These are phyloP conservation scores for Hypomecis atomaria DNA, from an alignment of 2,888 invertebrate genomes.

Conservation along the genomic window DNA sequence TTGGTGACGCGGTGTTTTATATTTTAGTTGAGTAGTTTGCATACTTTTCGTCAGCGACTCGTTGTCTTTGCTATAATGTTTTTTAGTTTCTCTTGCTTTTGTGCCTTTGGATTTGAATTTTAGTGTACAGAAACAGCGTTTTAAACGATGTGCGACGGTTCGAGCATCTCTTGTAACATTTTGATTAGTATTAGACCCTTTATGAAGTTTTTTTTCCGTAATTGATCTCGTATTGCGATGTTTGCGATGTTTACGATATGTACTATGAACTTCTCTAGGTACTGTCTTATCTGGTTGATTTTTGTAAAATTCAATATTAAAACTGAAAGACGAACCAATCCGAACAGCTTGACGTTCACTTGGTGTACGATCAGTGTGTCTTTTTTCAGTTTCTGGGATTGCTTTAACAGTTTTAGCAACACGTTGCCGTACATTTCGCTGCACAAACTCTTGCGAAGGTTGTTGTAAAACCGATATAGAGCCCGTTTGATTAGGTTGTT, in stretches of 20 bases:
- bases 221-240: not conserved
- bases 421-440: slow-evolving; percentile 1
- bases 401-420: not conserved
- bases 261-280: not conserved
- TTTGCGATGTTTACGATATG: slow-evolving; percentile 6
- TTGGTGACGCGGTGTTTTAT: not conserved
- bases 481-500: not conserved
- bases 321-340: slow-evolving; percentile 18
- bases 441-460: not conserved
- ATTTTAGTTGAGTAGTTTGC: slow-evolving; percentile 23
- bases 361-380: not conserved
- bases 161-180: slow-evolving; percentile 10
- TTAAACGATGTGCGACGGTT: slow-evolving; percentile 38
- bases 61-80: slow-evolving; percentile 5
- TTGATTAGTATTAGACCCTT: slow-evolving; percentile 20
- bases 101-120: slow-evolving; percentile 45
- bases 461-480: not conserved
- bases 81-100: slow-evolving; percentile 36
- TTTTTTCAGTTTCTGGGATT: not conserved
- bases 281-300: slow-evolving; percentile 1
- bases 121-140: slow-evolving; percentile 50
- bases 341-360: not conserved
- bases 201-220: too few species aligned
- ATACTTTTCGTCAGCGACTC: slow-evolving; percentile 23
- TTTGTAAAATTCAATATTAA: slow-evolving; percentile 19